Conservation (phyloP, 2,888 invertebrate genomes). For the Alsophila aescularia region DNA sequence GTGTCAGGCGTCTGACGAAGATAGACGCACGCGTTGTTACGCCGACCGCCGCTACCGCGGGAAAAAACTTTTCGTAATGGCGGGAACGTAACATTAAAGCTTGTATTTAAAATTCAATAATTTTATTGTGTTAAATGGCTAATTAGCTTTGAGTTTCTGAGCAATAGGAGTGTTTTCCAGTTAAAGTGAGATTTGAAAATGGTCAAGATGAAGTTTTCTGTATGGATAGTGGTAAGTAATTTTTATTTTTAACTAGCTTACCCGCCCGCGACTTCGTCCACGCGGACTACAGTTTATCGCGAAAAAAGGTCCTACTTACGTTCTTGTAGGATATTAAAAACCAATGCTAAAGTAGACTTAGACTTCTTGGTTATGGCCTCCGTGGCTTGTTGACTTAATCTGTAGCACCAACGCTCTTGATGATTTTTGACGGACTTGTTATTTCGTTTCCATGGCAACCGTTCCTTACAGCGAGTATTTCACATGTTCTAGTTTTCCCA, state of each 20-base stretch:
- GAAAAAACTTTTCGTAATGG: constrained; percentile 72
- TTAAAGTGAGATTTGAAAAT: constrained; percentile 42
- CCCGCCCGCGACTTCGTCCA: too few relatives aligned
- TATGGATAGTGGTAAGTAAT: constrained; percentile 57
- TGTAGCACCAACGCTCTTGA: too few relatives aligned
- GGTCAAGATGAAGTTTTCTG: constrained; percentile 57
- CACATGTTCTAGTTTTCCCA: too few relatives aligned
- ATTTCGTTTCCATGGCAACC: too few relatives aligned
- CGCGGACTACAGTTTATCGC: too few relatives aligned
- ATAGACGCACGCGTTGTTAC: constrained; percentile 48
- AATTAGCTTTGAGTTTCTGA: constrained; percentile 1
- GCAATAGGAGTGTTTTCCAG: constrained; percentile 27
- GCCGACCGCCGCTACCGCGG: constrained; percentile 54
- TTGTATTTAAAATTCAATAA: constrained; percentile 15
- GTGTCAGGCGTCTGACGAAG: constrained; percentile 50
- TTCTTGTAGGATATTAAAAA: too few relatives aligned
- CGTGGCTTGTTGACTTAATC: too few relatives aligned
- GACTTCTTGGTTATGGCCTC: too few relatives aligned
- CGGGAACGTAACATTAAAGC: constrained; percentile 57
- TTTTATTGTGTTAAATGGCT: constrained; percentile 24
- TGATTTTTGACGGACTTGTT: too few relatives aligned
- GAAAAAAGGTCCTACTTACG: too few relatives aligned
- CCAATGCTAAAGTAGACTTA: too few relatives aligned
- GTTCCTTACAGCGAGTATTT: too few relatives aligned
- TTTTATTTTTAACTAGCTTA: background rate